phyloP scores from a whole-genome alignment of 2,113 vertebrate genomes.

The Dipodomys ordii region DNA sequence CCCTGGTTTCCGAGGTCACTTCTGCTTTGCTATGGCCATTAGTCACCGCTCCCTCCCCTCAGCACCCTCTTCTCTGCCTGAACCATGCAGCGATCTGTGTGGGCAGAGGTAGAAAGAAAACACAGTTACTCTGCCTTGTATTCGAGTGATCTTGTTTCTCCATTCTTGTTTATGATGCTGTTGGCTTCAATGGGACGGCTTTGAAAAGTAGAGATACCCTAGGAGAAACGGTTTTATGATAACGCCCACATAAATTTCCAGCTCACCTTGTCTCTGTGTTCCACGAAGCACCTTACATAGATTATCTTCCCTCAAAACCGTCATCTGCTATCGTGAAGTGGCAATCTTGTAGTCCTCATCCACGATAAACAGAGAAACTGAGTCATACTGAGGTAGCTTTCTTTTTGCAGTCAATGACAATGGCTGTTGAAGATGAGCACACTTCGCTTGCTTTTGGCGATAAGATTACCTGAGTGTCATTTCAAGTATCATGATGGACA shows the following conservation, averaged over 20 bases:
- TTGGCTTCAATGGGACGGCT: constrained; percentile 69
- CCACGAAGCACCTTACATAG: constrained; percentile 58
- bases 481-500: neutral
- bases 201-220: constrained; percentile 58
- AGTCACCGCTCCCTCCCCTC: no score
- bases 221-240: constrained; percentile 69
- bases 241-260: constrained; percentile 72
- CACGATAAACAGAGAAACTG: constrained; percentile 36
- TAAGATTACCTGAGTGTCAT: neutral
- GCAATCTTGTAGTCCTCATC: constrained; percentile 27
- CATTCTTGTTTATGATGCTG: constrained; percentile 56
- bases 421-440: neutral
- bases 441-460: neutral
- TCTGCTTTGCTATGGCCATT: no score
- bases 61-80: no score
- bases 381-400: constrained; percentile 56
- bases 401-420: constrained; percentile 26
- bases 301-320: constrained; percentile 62
- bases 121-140: neutral
- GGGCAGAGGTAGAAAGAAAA: constrained; percentile 18
- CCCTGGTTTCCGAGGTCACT: no score
- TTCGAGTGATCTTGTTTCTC: constrained; percentile 3
- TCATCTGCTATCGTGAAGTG: neutral
- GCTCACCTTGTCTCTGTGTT: constrained; percentile 60
- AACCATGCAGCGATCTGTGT: no score